phyloP scores from a whole-genome alignment of 35 echinoderm and acorn worm species.

The Patiria miniata region DNA sequence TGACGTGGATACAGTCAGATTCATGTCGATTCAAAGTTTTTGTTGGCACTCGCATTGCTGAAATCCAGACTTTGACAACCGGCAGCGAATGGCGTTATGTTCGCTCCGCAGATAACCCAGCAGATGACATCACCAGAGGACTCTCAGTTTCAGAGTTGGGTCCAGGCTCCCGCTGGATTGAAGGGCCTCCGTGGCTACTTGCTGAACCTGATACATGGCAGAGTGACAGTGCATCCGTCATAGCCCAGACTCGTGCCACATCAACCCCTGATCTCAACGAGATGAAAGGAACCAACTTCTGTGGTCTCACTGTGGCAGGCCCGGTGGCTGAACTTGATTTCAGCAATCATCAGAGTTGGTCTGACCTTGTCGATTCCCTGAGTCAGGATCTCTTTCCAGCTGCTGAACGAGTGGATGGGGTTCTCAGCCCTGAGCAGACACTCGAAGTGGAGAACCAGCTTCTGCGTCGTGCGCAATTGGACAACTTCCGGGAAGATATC shows the following conservation, averaged over 20 bases:
- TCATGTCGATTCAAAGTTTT: constrained; percentile 49
- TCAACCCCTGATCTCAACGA: not conserved
- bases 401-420: not conserved
- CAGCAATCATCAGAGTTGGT: not conserved
- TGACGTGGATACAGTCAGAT: constrained; percentile 57
- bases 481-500: not conserved
- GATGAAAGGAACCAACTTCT: not conserved
- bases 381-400: not conserved
- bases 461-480: not conserved
- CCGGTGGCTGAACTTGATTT: constrained; percentile 8
- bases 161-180: constrained; percentile 4
- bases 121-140: constrained; percentile 67
- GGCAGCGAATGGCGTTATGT: constrained; percentile 57
- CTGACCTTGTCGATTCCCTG: not conserved
- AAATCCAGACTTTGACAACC: constrained; percentile 38
- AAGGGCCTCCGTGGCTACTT: constrained; percentile 48
- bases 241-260: not conserved
- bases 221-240: constrained; percentile 7
- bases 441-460: not conserved
- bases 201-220: not conserved
- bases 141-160: constrained; percentile 22
- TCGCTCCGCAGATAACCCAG: constrained; percentile 51
- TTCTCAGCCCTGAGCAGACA: not conserved
- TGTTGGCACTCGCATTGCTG: not conserved
- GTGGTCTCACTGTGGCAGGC: constrained; percentile 10